phyloP scores from a whole-genome alignment of 2,113 vertebrate species.

The Riparia riparia region DNA sequence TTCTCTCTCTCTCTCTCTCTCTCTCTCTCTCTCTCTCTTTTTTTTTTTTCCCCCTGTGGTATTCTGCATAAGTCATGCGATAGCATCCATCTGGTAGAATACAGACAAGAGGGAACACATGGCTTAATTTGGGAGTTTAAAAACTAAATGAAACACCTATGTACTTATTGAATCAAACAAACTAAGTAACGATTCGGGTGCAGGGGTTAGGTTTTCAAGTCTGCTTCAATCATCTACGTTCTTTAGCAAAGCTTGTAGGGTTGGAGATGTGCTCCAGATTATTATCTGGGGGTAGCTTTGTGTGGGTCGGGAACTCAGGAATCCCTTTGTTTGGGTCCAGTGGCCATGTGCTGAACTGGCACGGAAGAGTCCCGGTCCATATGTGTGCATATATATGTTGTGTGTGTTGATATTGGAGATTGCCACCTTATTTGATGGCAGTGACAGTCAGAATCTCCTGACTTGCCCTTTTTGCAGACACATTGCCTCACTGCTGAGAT shows the following conservation, averaged over 20 bases:
- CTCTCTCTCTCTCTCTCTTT: background rate
- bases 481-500: background rate
- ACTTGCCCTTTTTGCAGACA: background rate
- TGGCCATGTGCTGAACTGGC: background rate
- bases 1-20: background rate
- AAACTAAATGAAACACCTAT: background rate
- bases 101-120: background rate
- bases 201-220: background rate
- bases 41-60: background rate
- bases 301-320: background rate
- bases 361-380: background rate
- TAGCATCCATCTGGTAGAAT: background rate
- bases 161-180: background rate
- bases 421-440: background rate
- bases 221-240: background rate
- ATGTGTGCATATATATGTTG: rapidly evolving
- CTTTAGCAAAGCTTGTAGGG: background rate
- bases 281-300: background rate
- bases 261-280: rapidly evolving
- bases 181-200: rapidly evolving
- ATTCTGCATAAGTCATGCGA: background rate
- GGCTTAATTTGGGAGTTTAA: background rate
- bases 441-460: background rate
- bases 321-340: background rate
- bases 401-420: background rate